phyloP scores from a whole-genome alignment of 2,888 invertebrate species.

The Ochlodes sylvanus region DNA sequence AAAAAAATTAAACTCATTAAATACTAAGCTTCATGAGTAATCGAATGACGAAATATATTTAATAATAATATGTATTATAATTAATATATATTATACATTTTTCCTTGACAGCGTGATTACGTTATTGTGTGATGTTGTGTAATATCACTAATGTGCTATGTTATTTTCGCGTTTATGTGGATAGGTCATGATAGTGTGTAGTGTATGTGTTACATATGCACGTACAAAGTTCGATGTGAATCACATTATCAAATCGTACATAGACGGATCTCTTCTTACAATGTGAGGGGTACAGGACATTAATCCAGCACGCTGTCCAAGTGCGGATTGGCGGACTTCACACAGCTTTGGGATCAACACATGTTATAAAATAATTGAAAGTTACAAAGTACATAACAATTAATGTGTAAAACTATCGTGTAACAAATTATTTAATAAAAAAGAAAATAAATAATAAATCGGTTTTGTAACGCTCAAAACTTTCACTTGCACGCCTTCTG shows the following conservation, averaged over 20 bases:
- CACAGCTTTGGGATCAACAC: too few species aligned
- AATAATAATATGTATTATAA: too few species aligned
- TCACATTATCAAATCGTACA: background rate
- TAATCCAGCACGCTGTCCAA: too few species aligned
- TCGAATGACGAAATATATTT: too few species aligned
- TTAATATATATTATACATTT: background rate
- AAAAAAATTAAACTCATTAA: too few species aligned
- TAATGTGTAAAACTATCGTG: conserved; percentile 34
- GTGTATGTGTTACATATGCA: too few species aligned
- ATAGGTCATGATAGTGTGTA: background rate
- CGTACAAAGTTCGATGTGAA: conserved; percentile 6
- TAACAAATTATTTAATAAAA: conserved; percentile 42
- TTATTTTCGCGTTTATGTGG: conserved; percentile 10
- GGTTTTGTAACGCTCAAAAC: conserved; percentile 47
- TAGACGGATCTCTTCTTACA: too few species aligned
- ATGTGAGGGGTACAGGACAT: too few species aligned
- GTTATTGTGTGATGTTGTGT: background rate
- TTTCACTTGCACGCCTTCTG: conserved; percentile 51
- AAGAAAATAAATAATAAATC: conserved; percentile 48
- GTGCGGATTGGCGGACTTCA: too few species aligned
- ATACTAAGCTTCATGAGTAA: too few species aligned
- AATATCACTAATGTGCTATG: background rate
- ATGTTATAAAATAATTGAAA: too few species aligned
- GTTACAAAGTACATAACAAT: too few species aligned
- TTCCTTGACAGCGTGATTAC: background rate